Conservation (phyloP, 2,888 invertebrate genomes). For the Dryomyza anilis region DNA sequence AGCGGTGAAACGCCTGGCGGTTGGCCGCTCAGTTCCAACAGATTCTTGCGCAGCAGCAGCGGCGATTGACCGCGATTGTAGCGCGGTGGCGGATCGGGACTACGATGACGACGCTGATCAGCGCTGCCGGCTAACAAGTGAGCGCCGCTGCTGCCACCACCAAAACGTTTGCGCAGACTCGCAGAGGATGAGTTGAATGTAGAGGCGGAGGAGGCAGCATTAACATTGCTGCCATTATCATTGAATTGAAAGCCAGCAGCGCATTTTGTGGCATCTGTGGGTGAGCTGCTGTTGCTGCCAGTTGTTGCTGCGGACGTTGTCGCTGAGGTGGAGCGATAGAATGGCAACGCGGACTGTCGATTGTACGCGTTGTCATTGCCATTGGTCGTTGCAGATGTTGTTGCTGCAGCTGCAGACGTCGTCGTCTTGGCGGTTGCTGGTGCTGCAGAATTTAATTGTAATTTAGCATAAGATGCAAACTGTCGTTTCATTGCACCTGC, state of each 20-base stretch:
- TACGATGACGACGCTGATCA: slow-evolving; percentile 65
- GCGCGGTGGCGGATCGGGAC: slow-evolving; percentile 68
- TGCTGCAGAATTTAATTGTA: slow-evolving; percentile 66
- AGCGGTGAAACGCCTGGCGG: slow-evolving; percentile 63
- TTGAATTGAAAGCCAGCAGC: not conserved
- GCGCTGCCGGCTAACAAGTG: slow-evolving; percentile 50
- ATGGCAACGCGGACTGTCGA: slow-evolving; percentile 33
- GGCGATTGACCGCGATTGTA: slow-evolving; percentile 63
- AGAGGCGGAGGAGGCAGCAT: too few species aligned
- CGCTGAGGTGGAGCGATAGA: slow-evolving; percentile 49
- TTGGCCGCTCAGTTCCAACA: slow-evolving; percentile 63
- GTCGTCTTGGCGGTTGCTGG: too few species aligned
- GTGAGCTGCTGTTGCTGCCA: slow-evolving; percentile 50
- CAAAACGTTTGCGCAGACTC: slow-evolving; percentile 20
- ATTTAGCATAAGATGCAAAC: slow-evolving; percentile 82
- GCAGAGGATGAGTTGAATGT: too few species aligned
- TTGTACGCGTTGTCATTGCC: slow-evolving; percentile 1
- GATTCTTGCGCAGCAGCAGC: slow-evolving; percentile 66
- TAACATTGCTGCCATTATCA: slow-evolving; percentile 31
- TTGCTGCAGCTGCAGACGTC: too few species aligned
- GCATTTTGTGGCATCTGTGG: slow-evolving; percentile 41
- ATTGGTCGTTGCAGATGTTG: slow-evolving; percentile 8
- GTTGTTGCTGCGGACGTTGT: too few species aligned
- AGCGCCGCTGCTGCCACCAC: slow-evolving; percentile 34
- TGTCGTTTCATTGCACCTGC: slow-evolving; percentile 77